Conservation (phyloP, 2,797 vertebrate genomes). For the Phaenicophaeus curvirostris region DNA sequence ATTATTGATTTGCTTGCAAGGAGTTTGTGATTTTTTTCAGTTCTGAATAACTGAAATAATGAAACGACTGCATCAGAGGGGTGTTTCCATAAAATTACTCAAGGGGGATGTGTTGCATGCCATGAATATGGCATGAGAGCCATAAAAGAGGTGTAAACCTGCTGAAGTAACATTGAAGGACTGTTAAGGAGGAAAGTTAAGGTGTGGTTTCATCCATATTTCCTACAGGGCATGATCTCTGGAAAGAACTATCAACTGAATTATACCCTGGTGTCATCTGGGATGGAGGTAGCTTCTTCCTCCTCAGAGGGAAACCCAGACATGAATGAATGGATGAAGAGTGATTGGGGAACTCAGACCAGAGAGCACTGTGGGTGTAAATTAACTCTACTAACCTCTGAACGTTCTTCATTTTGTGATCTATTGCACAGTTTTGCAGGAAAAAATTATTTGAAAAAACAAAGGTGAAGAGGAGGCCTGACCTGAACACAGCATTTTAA, state of each 20-base stretch:
- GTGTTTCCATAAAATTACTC: background rate
- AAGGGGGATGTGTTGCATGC: background rate
- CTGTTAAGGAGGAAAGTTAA: background rate
- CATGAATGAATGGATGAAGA: background rate
- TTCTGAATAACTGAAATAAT: background rate
- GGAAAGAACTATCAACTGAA: background rate
- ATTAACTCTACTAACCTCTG: fast-evolving
- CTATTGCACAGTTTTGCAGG: background rate
- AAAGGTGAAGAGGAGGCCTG: background rate
- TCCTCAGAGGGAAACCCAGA: background rate
- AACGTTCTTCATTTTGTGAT: background rate
- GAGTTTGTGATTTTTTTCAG: background rate
- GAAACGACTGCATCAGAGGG: background rate
- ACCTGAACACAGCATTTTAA: background rate
- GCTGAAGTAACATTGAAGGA: background rate
- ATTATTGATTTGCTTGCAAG: background rate
- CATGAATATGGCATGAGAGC: background rate
- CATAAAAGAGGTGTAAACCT: background rate
- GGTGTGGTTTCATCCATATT: background rate
- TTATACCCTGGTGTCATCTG: background rate
- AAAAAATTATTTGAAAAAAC: background rate
- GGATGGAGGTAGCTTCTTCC: background rate
- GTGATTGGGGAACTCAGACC: fast-evolving
- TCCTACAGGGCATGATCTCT: background rate
- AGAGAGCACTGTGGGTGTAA: fast-evolving